Evolutionary conservation across 2,113 vertebrate genomes (phyloP).

Genomic region (Polyodon spathula): DNA sequence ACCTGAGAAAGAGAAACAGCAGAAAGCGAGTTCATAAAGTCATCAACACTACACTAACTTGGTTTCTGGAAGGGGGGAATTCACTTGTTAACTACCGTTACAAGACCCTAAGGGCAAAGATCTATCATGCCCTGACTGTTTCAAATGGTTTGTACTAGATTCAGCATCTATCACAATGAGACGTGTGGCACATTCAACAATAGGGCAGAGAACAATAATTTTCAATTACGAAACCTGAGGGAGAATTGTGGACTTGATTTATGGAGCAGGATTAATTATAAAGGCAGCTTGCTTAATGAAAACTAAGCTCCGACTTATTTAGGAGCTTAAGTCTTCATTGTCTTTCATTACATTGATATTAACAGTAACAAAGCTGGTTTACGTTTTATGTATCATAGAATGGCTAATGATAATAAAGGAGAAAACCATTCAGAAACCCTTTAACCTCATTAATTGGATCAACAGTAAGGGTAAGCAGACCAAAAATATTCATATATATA

Average conservation of each 20-base stretch:
- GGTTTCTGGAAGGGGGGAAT: slow-evolving; percentile 57
- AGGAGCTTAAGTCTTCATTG: slow-evolving; percentile 74
- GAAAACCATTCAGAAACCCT: slow-evolving; percentile 28
- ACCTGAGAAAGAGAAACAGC: slow-evolving; percentile 25
- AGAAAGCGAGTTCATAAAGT: slow-evolving; percentile 40
- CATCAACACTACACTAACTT: slow-evolving; percentile 56
- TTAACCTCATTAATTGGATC: slow-evolving; percentile 18
- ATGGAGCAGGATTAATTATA: slow-evolving; percentile 91
- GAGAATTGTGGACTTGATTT: slow-evolving; percentile 91
- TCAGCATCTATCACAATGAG: slow-evolving; percentile 84
- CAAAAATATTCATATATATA: not conserved
- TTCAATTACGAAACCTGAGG: slow-evolving; percentile 91
- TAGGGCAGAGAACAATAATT: slow-evolving; percentile 76
- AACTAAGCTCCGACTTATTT: slow-evolving; percentile 73
- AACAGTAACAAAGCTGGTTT: slow-evolving; percentile 23
- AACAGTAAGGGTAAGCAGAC: slow-evolving; percentile 14
- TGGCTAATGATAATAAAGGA: slow-evolving; percentile 31
- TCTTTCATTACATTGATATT: slow-evolving; percentile 59
- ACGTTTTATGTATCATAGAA: slow-evolving; percentile 35
- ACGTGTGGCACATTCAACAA: slow-evolving; percentile 70
- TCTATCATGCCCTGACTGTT: slow-evolving; percentile 88
- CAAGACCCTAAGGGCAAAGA: slow-evolving; percentile 79
- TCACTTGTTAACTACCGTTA: slow-evolving; percentile 61
- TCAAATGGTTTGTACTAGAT: slow-evolving; percentile 88
- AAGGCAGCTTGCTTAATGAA: slow-evolving; percentile 74